phyloP scores from a whole-genome alignment of 1,140 invertebrate species.

The Cydia strobilella region DNA sequence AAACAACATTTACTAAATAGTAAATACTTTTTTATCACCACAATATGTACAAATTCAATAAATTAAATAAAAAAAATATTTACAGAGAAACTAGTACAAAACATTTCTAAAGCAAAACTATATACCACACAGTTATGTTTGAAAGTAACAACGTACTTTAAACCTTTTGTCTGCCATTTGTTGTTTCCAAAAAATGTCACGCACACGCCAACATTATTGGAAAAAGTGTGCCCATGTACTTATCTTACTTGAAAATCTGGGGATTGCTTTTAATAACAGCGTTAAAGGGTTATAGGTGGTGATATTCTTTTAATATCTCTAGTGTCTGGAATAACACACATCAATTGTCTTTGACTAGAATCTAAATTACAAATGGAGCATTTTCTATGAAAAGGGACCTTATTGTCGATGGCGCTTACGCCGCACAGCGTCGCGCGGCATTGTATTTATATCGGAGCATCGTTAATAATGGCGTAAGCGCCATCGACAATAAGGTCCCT shows the following conservation, averaged over 20 bases:
- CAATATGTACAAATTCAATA: slow-evolving; percentile 21
- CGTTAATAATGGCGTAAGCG: too few relatives aligned
- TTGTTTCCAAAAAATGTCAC: too few relatives aligned
- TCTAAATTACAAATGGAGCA: not conserved
- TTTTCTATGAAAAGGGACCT: too few relatives aligned
- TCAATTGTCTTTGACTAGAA: slow-evolving; percentile 1
- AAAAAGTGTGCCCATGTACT: too few relatives aligned
- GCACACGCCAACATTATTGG: too few relatives aligned
- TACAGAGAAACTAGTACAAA: not conserved
- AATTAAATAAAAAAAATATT: slow-evolving; percentile 19
- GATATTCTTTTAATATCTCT: not conserved
- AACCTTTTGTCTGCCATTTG: too few relatives aligned
- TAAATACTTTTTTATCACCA: slow-evolving; percentile 14
- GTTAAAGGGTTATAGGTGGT: not conserved
- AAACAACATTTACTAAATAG: not conserved
- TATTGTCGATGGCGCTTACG: too few relatives aligned
- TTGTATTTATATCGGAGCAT: too few relatives aligned
- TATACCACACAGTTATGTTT: not conserved
- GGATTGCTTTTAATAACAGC: not conserved
- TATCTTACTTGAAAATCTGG: not conserved
- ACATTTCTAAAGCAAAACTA: not conserved
- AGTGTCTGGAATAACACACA: not conserved
- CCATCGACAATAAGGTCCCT: too few relatives aligned
- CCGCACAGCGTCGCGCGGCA: too few relatives aligned
- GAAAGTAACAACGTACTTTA: not conserved